phyloP scores from a whole-genome alignment of 2,113 vertebrate genomes.

The Myxocyprinus asiaticus region DNA sequence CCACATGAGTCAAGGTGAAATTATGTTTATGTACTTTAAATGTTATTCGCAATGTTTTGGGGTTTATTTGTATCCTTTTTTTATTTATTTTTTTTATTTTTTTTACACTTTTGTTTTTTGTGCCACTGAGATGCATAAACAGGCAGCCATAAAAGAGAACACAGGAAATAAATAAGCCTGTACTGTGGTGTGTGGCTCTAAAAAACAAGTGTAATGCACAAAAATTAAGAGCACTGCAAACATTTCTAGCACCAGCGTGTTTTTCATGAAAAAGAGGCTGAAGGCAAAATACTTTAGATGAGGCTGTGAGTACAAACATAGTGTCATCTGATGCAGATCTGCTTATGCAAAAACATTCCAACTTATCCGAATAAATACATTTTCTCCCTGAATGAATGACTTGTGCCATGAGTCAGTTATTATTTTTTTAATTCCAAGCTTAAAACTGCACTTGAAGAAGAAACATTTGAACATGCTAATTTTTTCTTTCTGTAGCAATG shows the following conservation, averaged over 20 bases:
- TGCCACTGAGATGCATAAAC: constrained; percentile 23
- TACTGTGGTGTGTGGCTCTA: constrained; percentile 30
- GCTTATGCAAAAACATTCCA: not conserved
- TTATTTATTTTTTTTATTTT: not conserved
- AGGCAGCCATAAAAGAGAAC: constrained; percentile 23
- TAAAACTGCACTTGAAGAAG: not conserved
- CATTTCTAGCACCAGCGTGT: not conserved
- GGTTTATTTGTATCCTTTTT: not conserved
- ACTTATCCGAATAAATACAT: constrained; percentile 10
- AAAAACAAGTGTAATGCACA: constrained; percentile 1
- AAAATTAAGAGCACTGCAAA: constrained; percentile 23
- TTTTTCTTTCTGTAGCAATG: not conserved
- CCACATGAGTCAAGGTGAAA: not conserved
- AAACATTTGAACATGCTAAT: not conserved
- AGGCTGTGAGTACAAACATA: not conserved
- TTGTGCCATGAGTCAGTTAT: not conserved
- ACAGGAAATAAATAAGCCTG: constrained; percentile 34
- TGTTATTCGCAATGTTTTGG: not conserved
- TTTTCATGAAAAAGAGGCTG: not conserved
- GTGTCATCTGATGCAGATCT: not conserved
- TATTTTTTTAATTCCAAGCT: not conserved
- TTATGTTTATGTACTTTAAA: not conserved
- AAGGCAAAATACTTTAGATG: not conserved
- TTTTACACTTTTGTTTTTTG: constrained; percentile 14
- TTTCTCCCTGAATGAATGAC: not conserved